Evolutionary conservation across 2,797 vertebrate species (phyloP), one percentile per base, ranked within the genome.

Genomic region (Poeciliopsis infans): DNA sequence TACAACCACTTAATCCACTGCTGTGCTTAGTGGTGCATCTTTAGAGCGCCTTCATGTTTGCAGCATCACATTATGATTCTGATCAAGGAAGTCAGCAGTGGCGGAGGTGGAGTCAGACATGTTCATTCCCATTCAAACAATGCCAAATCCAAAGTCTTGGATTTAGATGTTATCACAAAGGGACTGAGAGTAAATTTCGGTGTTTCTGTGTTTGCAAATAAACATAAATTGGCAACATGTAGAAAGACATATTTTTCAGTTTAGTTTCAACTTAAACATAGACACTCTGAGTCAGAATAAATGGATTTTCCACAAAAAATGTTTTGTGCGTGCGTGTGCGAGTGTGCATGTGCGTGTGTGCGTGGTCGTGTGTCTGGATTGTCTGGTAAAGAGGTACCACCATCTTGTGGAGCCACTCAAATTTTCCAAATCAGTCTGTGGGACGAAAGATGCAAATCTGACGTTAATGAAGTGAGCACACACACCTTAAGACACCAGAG

Each of bases 231-330:
- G 46, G 11, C 18, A 61, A 16, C 46, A 8, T 72, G 16, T 51
- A 57, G 25, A 36, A 68, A 73, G 83, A 82, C 72, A 11, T 74
- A 61, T 78, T 20, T 47, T 80, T 41, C 45, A 25, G 4, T 78
- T 72, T 79, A 45, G 70, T 51, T 75, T 79, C 61, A 75, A 61
- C 39, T 75, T 39, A 80, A n/a, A 31, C 2, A 8, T 72, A 41
- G 51, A 16, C 25, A 36, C 64, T 47, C 28, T 7, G 23, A 64
- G 39, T 41, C 46, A 72, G 39, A 77, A 31, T 49, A 75, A 78
- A 87, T 82, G 33, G 72, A 85, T 85, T 72, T 81, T 59, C 74
- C 75, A 46, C 41, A 36, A 57, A 46, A 46, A 13, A 41, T 7
- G 7, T 41, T 41, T 7, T 41, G 39, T 7, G 7, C 39, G 6